Conservation (phyloP, 1,140 invertebrate genomes). For the Tetragonula clypearis region DNA sequence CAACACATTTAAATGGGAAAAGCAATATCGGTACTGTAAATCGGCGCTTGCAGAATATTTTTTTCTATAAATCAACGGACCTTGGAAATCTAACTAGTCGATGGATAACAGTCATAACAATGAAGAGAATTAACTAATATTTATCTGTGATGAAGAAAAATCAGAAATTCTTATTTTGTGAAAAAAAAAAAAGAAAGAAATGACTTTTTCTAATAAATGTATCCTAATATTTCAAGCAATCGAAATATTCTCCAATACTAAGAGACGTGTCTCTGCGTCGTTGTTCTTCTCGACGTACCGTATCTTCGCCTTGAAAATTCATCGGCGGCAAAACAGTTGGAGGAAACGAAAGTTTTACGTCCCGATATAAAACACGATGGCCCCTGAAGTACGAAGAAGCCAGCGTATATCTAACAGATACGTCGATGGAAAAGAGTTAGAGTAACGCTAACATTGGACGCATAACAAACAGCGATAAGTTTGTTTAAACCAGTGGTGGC, state of each 20-base stretch:
- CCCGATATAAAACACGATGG: conserved; percentile 17
- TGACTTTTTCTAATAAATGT: too few species aligned
- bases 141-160: too few species aligned
- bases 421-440: neutral
- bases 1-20: too few species aligned
- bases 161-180: too few species aligned
- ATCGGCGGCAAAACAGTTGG: too few species aligned
- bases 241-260: neutral
- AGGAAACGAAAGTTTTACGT: conserved; percentile 9
- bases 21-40: too few species aligned
- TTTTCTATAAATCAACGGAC: too few species aligned
- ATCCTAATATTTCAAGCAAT: neutral
- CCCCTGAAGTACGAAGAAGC: neutral
- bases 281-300: neutral
- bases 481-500: neutral
- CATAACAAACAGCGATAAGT: neutral
- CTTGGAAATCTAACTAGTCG: too few species aligned
- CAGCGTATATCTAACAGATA: neutral
- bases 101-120: too few species aligned
- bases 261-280: neutral
- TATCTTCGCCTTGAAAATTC: neutral
- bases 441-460: neutral
- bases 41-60: too few species aligned
- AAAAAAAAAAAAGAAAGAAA: too few species aligned
- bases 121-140: too few species aligned